Evolutionary conservation across 2,797 vertebrate species (phyloP).

Genomic region (Muscicapa comitata): DNA sequence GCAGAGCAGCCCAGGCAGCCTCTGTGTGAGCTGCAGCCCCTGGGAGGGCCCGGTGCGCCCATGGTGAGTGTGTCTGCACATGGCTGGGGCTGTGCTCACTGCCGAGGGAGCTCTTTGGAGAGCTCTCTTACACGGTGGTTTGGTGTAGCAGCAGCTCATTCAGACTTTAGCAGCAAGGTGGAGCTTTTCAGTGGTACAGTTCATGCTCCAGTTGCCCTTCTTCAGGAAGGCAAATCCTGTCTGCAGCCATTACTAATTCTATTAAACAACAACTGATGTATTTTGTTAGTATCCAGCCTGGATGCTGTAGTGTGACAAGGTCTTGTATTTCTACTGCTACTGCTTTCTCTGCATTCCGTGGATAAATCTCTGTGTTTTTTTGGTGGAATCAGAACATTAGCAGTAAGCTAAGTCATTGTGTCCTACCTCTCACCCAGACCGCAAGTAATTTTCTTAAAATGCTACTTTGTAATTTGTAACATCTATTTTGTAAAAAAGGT

Average conservation of each 20-base stretch:
- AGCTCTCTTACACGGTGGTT: background rate
- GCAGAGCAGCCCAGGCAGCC: slow-evolving; percentile 72
- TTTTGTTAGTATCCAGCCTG: background rate
- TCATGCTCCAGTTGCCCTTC: background rate
- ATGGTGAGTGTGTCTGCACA: slow-evolving; percentile 74
- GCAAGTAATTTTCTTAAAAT: background rate
- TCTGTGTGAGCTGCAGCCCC: slow-evolving; percentile 74
- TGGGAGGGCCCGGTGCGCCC: slow-evolving; percentile 38
- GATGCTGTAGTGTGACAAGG: background rate
- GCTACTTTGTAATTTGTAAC: background rate
- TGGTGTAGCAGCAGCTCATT: background rate
- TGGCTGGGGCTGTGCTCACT: background rate
- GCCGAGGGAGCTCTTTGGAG: background rate
- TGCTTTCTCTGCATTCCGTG: background rate
- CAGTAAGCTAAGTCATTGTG: background rate
- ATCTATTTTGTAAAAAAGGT: background rate
- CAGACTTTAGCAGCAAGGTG: background rate
- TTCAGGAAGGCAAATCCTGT: background rate
- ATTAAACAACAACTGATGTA: background rate
- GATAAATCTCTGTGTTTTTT: background rate
- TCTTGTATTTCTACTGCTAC: background rate
- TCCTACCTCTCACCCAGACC: background rate
- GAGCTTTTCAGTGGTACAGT: background rate
- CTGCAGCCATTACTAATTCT: background rate
- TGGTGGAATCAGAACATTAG: background rate